Evolutionary conservation across 2,797 vertebrate species (phyloP).

Genomic region (Leptatherina wallacei): DNA sequence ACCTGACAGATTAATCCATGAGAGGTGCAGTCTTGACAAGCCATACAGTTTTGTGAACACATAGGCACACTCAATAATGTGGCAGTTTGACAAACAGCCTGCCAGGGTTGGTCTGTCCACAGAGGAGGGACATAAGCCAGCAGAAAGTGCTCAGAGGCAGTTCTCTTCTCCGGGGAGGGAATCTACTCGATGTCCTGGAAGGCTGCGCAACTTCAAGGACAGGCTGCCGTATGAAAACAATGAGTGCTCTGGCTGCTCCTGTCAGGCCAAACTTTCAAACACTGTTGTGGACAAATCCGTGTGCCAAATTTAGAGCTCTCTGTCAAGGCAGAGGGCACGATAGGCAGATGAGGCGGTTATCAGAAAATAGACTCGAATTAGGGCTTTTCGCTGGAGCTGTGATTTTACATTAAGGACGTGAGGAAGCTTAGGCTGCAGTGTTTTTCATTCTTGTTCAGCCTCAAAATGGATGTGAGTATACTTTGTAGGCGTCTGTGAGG

Average conservation of each 20-base stretch:
- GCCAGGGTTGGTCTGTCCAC: slow-evolving; percentile 60
- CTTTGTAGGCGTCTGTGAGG: not conserved
- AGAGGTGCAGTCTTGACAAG: slow-evolving; percentile 31
- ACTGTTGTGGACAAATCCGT: slow-evolving; percentile 34
- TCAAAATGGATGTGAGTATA: slow-evolving; percentile 19
- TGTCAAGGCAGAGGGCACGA: slow-evolving; percentile 24
- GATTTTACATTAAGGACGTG: slow-evolving; percentile 37
- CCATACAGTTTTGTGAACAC: slow-evolving; percentile 47
- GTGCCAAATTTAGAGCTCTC: slow-evolving; percentile 52
- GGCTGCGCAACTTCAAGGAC: slow-evolving; percentile 70
- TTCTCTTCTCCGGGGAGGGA: slow-evolving; percentile 48
- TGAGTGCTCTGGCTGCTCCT: slow-evolving; percentile 32
- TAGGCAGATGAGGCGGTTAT: slow-evolving; percentile 69
- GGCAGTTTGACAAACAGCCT: slow-evolving; percentile 76
- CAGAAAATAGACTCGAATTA: slow-evolving; percentile 64
- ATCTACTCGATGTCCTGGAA: slow-evolving; percentile 67
- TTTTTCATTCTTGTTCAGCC: slow-evolving; percentile 11
- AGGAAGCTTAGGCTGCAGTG: slow-evolving; percentile 13
- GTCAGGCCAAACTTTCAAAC: slow-evolving; percentile 39
- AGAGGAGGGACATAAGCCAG: slow-evolving; percentile 53
- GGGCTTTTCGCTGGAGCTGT: slow-evolving; percentile 42
- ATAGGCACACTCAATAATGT: slow-evolving; percentile 63
- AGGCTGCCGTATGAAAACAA: slow-evolving; percentile 45
- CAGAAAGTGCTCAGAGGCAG: slow-evolving; percentile 57
- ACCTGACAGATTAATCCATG: slow-evolving; percentile 47